These are phyloP conservation scores for Apostichopus leukothele DNA, from an alignment of 53 echinoderm and acorn worm species.

Conservation along the genomic window DNA sequence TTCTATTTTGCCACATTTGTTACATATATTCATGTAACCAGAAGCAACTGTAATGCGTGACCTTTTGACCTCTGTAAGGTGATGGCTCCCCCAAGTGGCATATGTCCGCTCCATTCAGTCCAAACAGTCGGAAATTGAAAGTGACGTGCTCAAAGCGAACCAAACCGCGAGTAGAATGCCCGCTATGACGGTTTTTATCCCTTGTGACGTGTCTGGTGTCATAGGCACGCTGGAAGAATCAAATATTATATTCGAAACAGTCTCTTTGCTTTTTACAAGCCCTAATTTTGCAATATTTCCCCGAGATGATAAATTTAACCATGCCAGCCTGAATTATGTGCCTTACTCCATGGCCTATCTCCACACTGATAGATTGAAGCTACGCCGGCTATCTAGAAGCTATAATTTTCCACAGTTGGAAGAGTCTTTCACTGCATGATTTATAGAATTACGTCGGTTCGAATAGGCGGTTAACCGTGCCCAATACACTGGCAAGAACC, in stretches of 20 bases:
- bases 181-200: conserved; percentile 30
- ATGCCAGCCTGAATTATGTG: too few species aligned
- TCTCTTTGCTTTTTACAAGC: background rate
- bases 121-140: conserved; percentile 25
- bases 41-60: conserved; percentile 42
- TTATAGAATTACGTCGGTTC: too few species aligned
- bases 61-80: conserved; percentile 30
- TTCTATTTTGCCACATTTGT: conserved; percentile 36
- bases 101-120: conserved; percentile 26
- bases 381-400: too few species aligned
- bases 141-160: conserved; percentile 31
- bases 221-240: conserved; percentile 13
- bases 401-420: too few species aligned
- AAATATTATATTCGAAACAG: conserved; percentile 8
- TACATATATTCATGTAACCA: conserved; percentile 36
- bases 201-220: conserved; percentile 32
- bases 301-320: too few species aligned
- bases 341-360: too few species aligned
- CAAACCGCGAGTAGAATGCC: conserved; percentile 39
- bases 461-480: too few species aligned
- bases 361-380: too few species aligned
- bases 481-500: too few species aligned
- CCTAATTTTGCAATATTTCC: too few species aligned
- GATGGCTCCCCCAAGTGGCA: conserved; percentile 18
- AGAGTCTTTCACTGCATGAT: too few species aligned